Evolutionary conservation across 2,797 vertebrate species (phyloP).

Genomic region (Psittacula derbiana): DNA sequence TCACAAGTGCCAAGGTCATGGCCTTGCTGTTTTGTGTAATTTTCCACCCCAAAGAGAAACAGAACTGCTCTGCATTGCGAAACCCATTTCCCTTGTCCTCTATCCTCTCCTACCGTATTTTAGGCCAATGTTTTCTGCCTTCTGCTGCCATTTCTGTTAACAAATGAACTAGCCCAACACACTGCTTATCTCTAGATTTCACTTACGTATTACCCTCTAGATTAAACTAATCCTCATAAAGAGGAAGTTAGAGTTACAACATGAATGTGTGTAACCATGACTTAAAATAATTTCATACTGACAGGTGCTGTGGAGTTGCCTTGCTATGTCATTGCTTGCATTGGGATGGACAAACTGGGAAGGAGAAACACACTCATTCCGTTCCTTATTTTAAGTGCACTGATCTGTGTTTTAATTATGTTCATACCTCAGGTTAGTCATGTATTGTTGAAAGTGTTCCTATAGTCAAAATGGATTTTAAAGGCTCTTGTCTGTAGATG

Average conservation of each 20-base stretch:
- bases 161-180: background rate
- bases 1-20: background rate
- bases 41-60: constrained; percentile 11
- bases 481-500: background rate
- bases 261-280: background rate
- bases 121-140: background rate
- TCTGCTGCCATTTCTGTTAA: background rate
- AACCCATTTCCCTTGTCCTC: background rate
- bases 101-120: background rate
- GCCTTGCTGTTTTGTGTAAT: background rate
- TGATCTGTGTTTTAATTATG: constrained; percentile 84
- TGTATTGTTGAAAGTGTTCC: background rate
- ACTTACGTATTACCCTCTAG: background rate
- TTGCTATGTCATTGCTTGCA: constrained; percentile 86
- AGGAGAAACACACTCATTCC: constrained; percentile 87
- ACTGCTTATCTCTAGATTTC: background rate
- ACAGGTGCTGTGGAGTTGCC: constrained; percentile 91
- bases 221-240: background rate
- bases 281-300: constrained; percentile 41
- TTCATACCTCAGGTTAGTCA: constrained; percentile 83
- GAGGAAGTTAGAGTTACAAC: background rate
- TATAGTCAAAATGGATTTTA: background rate
- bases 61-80: background rate
- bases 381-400: constrained; percentile 82
- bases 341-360: constrained; percentile 87